Percentiles rank a stretch among this genome's conserved stretches.
These are phyloP conservation scores for Bos indicus DNA, from an alignment of 2,113 vertebrate genomes.

Conservation along the genomic window DNA sequence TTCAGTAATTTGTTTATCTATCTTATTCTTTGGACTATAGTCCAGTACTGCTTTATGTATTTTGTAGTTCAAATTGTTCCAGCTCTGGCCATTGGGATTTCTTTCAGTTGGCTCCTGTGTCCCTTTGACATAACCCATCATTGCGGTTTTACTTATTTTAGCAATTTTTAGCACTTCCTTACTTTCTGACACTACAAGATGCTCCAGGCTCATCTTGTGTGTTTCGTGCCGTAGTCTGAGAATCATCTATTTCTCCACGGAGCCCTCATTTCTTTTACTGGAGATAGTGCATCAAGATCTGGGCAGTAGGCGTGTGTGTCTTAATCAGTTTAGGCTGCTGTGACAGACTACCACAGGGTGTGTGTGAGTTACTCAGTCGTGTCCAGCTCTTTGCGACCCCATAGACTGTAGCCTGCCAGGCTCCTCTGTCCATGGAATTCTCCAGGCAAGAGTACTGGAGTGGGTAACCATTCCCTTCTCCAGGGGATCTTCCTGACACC, in stretches of 20 bases:
- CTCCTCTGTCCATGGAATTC: neutral
- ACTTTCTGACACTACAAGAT: neutral
- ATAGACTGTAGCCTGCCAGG: neutral
- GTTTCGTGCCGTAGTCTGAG: neutral
- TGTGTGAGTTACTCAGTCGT: neutral
- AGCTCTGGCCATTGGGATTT: neutral
- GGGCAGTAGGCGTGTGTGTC: neutral
- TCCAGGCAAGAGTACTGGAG: neutral
- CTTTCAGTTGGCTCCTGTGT: neutral
- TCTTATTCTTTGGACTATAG: neutral
- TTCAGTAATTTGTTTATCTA: neutral
- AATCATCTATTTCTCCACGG: neutral
- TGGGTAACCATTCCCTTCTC: neutral
- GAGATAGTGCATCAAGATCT: neutral
- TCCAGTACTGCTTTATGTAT: neutral
- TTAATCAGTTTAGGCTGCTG: neutral
- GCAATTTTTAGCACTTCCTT: neutral
- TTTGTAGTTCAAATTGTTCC: neutral
- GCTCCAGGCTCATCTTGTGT: neutral
- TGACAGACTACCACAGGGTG: neutral
- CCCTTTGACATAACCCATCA: neutral
- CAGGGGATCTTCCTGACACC: neutral
- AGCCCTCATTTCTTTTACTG: neutral
- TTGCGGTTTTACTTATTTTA: neutral
- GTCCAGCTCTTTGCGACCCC: neutral